phyloP scores from a whole-genome alignment of 2,888 invertebrate genomes.

The Eupithecia subumbrata region DNA sequence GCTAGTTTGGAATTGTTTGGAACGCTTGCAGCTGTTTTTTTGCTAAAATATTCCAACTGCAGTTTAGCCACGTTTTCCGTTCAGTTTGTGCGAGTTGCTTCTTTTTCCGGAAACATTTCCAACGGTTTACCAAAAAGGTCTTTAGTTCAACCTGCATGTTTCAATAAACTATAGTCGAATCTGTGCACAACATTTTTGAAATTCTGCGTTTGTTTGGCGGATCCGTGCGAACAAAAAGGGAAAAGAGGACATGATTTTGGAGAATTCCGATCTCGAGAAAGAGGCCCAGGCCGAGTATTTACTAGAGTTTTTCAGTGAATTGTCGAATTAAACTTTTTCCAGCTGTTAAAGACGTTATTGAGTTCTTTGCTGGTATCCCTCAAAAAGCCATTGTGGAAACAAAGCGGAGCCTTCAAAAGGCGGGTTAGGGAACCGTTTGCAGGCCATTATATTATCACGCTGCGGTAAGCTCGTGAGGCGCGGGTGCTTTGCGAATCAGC shows the following conservation, averaged over 20 bases:
- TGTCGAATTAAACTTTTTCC: not conserved
- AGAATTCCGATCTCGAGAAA: not conserved
- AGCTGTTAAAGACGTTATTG: conserved; percentile 10
- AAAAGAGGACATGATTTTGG: not conserved
- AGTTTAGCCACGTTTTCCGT: conserved; percentile 26
- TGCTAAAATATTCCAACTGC: conserved; percentile 23
- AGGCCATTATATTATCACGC: conserved; percentile 79
- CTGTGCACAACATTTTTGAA: not conserved
- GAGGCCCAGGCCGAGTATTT: not conserved
- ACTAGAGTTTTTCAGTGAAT: not conserved
- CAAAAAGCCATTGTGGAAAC: conserved; percentile 36
- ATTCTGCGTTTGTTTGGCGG: not conserved
- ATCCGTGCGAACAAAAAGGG: not conserved
- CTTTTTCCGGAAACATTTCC: conserved; percentile 15
- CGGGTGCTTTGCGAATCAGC: conserved; percentile 69
- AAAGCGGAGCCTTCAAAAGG: conserved; percentile 44
- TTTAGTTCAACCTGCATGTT: conserved; percentile 10
- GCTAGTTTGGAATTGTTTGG: conserved; percentile 32
- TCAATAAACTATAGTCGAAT: conserved; percentile 3
- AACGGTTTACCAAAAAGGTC: not conserved
- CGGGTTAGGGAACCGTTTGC: conserved; percentile 56
- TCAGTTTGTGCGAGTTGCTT: conserved; percentile 18
- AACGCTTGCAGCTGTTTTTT: conserved; percentile 27
- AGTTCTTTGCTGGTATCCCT: conserved; percentile 5
- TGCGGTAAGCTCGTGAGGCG: conserved; percentile 67